Evolutionary conservation across 2,797 vertebrate species (phyloP).

Genomic region (Chaetodon trifasciatus): DNA sequence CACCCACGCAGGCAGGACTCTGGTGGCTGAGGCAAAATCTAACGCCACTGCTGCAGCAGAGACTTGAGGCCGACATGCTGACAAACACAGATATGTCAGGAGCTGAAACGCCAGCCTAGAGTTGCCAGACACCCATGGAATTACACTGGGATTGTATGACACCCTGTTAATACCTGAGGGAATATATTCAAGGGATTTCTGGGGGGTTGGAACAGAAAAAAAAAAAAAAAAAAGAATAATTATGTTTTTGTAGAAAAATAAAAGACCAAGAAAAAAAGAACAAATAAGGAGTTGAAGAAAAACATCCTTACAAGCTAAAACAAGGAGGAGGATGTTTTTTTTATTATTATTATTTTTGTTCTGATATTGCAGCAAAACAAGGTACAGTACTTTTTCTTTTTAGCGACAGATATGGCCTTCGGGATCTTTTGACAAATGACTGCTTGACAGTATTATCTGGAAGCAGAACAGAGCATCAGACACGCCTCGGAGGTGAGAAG

Average conservation of each 20-base stretch:
- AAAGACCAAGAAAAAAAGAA: slow-evolving; percentile 64
- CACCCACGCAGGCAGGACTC: slow-evolving; percentile 61
- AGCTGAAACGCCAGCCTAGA: slow-evolving; percentile 68
- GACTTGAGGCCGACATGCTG: slow-evolving; percentile 59
- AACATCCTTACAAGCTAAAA: slow-evolving; percentile 73
- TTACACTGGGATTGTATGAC: slow-evolving; percentile 70
- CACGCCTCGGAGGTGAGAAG: slow-evolving; percentile 73
- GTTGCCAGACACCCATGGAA: slow-evolving; percentile 64
- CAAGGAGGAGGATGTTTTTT: slow-evolving; percentile 66
- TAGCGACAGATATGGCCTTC: slow-evolving; percentile 79
- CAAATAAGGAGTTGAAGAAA: slow-evolving; percentile 70
- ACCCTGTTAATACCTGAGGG: slow-evolving; percentile 70
- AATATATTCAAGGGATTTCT: slow-evolving; percentile 73
- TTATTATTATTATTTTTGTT: slow-evolving; percentile 78
- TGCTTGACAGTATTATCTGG: slow-evolving; percentile 90
- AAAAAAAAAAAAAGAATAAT: slow-evolving; percentile 39
- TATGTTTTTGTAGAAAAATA: slow-evolving; percentile 76
- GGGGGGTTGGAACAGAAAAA: slow-evolving; percentile 54
- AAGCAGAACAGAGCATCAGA: slow-evolving; percentile 76
- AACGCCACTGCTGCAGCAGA: slow-evolving; percentile 52
- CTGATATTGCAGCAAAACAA: slow-evolving; percentile 80
- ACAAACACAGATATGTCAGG: slow-evolving; percentile 60
- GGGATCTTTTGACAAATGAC: slow-evolving; percentile 85
- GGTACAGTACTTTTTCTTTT: slow-evolving; percentile 74
- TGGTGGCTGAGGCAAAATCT: slow-evolving; percentile 54